Base-by-base conservation (phyloP, 2,113 vertebrate species). In the Phoenicopterus ruber region DNA sequence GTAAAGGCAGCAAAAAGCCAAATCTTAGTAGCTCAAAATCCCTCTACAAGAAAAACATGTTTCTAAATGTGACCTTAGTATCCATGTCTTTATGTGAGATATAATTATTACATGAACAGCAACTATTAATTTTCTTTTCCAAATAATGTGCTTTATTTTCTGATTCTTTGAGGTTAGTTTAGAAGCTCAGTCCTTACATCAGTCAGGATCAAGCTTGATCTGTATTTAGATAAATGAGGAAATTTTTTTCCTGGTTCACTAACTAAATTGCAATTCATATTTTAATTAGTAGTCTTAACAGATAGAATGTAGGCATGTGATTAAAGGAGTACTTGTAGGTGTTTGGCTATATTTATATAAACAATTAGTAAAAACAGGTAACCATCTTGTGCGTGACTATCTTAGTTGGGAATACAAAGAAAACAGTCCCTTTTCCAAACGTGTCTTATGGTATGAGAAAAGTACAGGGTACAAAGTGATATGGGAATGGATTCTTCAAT, bases 281-380 rank as follows among this genome's bases (percentile, higher is more conserved):
- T 90, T 78, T 84, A 70, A 62, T 94, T 86, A 62, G 32, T 42
- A 46, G 10, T 55, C n/a, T 78, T 89, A 49, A 65, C 63, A 83
- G 54, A 34, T 18, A 79, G 69, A 89, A 66, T 63, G 24, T 73
- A 87, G 69, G 13, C 54, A 18, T 79, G 24, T 89, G 22, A 76
- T 80, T 84, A 61, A 94, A 85, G n/a, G 29, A 72, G 8, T 82
- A 44, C 57, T 59, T 34, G 11, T 16, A 70, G 32, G 22, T 84
- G 26, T 74, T 94, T 76, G 28, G n/a, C 61, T 91, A 2, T 84
- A 44, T 32, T 77, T 81, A 32, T 9, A 13, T n/a, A 67, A 92
- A 73, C 9, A 78, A 71, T 32, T 78, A 94, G 13, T 57, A 72
- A 88, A 65, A 85, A 2, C 6, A 46, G 22, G 38, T 54, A 73